A percentile compares a stretch with the other conserved stretches of the same genome.
These are phyloP conservation scores for Nerophis ophidion DNA, from an alignment of 2,113 vertebrate species.

Conservation along the genomic window DNA sequence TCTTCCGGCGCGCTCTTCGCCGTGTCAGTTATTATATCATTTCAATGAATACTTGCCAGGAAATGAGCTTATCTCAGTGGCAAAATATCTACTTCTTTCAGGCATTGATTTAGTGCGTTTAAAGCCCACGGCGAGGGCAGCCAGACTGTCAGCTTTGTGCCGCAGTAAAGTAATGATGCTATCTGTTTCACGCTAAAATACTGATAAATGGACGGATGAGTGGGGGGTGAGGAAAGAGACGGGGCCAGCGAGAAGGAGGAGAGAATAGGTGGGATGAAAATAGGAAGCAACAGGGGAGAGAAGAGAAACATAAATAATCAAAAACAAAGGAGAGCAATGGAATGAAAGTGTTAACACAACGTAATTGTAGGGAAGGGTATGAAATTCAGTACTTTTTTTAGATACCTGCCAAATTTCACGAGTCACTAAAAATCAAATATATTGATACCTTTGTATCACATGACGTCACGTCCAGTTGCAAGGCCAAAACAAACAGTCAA, in stretches of 20 bases:
- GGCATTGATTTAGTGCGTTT: slow-evolving; percentile 76
- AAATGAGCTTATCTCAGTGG: slow-evolving; percentile 71
- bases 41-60: slow-evolving; percentile 76
- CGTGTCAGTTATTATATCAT: slow-evolving; percentile 79
- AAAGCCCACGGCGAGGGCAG: slow-evolving; percentile 63
- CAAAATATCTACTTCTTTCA: slow-evolving; percentile 76
- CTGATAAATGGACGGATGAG: slow-evolving; percentile 58
- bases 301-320: slow-evolving; percentile 9
- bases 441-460: no score
- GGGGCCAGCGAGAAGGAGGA: not conserved
- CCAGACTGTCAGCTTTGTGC: slow-evolving; percentile 63
- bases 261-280: slow-evolving; percentile 1
- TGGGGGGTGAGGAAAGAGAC: slow-evolving; percentile 14
- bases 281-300: slow-evolving; percentile 9
- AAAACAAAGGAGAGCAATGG: not conserved
- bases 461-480: no score
- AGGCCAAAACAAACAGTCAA: no score
- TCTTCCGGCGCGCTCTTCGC: slow-evolving; percentile 49
- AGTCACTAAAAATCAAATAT: no score
- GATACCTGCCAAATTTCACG: no score
- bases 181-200: slow-evolving; percentile 54
- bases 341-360: no score
- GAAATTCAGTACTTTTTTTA: no score
- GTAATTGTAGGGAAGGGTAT: no score
- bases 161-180: slow-evolving; percentile 61